Base-by-base conservation (phyloP, 2,797 vertebrate species). In the Lagodon rhomboides region DNA sequence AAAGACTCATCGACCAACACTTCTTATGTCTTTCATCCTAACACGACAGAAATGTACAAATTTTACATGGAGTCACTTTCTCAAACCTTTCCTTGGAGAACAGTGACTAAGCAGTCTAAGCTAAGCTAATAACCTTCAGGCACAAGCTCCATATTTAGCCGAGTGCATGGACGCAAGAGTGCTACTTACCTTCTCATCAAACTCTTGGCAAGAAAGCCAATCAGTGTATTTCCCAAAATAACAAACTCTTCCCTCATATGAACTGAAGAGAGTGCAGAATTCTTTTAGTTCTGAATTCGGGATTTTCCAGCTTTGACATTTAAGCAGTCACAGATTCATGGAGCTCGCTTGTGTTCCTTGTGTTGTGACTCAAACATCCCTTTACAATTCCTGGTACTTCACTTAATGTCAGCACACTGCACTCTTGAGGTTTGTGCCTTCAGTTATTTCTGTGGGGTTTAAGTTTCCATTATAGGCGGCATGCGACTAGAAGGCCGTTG, bases 301-400 rank as follows among this genome's bases (percentile, higher is more conserved):
- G 13, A 17, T 49, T 71, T 61, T 86, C 44, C 68, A 73, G 47
- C 75, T 79, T 64, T 75, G 27, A 78, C 17, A 3, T 65, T 4
- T 41, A 30, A 71, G n/a, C 20, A 66, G 55, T 64, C 64, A n/a
- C 44, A 71, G 34, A 51, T 55, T 72, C 13, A n/a, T 63, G 46
- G 2, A 62, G 25, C 44, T 10, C 20, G 16, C 60, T 16, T 2
- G 60, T 27, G n/a, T 63, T 25, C 22, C 34, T n/a, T 34, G 41
- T 55, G 43, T 59, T 1, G 5, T 68, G 50, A 68, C 55, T 80
- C 64, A 53, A 23, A 51, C 17, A 25, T 2, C 12, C 11, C 63
- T 56, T 43, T 20, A 6, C 8, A 50, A 16, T 65, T 54, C n/a
- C 72, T 77, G 61, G 20, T 71, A 38, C 59, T 78, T 63, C n/a